These are phyloP conservation scores for Pyrrhia umbra DNA, from an alignment of 2,888 invertebrate species.

Conservation along the genomic window DNA sequence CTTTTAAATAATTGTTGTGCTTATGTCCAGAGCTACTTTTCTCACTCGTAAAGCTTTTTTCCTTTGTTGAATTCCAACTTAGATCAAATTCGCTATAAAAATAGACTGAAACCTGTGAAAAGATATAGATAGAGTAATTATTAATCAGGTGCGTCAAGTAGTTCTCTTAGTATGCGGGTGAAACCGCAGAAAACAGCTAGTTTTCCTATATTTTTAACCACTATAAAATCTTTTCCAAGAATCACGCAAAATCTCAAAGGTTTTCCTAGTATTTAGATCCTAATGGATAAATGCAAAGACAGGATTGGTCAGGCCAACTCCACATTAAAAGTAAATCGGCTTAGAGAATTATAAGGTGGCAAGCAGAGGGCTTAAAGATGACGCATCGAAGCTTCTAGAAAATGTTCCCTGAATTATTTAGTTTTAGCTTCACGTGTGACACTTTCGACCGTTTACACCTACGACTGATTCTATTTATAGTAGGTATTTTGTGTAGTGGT, in stretches of 20 bases:
- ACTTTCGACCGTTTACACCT: not conserved
- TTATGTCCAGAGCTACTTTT: too few species aligned
- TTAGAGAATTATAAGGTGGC: conserved; percentile 28
- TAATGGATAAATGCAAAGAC: conserved; percentile 29
- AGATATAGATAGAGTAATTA: too few species aligned
- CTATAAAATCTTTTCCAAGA: not conserved
- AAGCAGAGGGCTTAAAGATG: not conserved
- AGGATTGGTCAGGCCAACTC: conserved; percentile 10
- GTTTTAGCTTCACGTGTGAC: not conserved
- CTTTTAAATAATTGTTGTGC: too few species aligned
- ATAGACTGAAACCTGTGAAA: too few species aligned
- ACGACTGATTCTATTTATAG: not conserved
- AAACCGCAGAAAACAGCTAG: too few species aligned
- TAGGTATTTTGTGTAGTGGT: not conserved
- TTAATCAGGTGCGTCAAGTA: too few species aligned
- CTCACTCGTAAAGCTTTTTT: too few species aligned
- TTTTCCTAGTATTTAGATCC: conserved; percentile 23
- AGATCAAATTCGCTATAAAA: too few species aligned
- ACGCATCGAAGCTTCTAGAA: not conserved
- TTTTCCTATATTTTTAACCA: not conserved
- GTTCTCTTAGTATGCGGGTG: too few species aligned
- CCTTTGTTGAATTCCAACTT: too few species aligned
- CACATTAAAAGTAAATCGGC: conserved; percentile 21
- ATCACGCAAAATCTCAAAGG: not conserved
- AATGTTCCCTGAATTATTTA: conserved; percentile 30